A percentile compares a stretch with the other conserved stretches of the same genome.
phyloP scores from a whole-genome alignment of 2,113 vertebrate species.

The Leptobrachium leishanense region DNA sequence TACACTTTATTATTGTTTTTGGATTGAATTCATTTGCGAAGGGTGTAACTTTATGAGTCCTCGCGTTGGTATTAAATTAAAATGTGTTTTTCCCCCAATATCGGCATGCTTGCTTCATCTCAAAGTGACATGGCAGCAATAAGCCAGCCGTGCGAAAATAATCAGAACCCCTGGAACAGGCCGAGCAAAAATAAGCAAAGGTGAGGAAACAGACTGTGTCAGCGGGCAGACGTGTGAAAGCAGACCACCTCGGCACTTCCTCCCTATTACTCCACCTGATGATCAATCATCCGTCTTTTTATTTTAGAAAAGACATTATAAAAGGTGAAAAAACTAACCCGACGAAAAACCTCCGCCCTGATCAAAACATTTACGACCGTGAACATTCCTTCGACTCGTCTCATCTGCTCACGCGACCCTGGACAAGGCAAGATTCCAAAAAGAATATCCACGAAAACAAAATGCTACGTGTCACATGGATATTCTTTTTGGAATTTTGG shows the following conservation, averaged over 20 bases:
- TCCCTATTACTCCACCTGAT: neutral
- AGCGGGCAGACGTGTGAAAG: neutral
- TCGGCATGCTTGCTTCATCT: neutral
- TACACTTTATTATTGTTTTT: too few species aligned
- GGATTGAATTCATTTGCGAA: too few species aligned
- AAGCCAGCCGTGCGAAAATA: conserved; percentile 16
- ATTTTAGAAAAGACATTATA: neutral
- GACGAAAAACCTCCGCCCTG: too few species aligned
- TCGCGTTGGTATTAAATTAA: too few species aligned
- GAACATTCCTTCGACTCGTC: too few species aligned
- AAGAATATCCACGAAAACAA: too few species aligned
- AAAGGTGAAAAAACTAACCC: neutral
- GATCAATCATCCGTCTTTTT: neutral
- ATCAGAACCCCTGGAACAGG: conserved; percentile 15
- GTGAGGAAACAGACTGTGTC: neutral
- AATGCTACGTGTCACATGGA: too few species aligned
- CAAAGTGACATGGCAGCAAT: neutral
- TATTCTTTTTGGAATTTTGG: too few species aligned
- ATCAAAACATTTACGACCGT: too few species aligned
- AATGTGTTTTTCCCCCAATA: neutral
- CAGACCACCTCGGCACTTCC: neutral
- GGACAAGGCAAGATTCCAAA: neutral
- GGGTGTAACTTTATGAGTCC: too few species aligned
- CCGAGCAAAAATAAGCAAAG: conserved; percentile 31
- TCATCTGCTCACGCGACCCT: too few species aligned